Conservation (phyloP, 2,888 invertebrate genomes). For the Eupeodes luniger region DNA sequence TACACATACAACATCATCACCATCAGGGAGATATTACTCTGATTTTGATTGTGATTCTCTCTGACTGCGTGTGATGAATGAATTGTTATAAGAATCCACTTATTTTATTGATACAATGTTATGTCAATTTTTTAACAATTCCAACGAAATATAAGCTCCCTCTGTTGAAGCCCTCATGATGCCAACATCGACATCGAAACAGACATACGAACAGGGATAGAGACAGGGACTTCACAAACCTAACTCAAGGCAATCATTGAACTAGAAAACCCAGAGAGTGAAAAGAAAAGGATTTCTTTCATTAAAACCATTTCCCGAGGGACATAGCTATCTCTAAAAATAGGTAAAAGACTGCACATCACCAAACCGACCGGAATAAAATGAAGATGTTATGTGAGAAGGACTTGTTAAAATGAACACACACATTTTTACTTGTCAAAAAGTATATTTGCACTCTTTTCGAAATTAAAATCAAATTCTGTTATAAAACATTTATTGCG, state of each 20-base stretch:
- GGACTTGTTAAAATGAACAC: slow-evolving; percentile 26
- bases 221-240: background rate
- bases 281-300: slow-evolving; percentile 57
- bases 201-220: too few relatives aligned
- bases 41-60: background rate
- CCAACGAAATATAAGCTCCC: background rate
- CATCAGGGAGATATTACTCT: slow-evolving; percentile 8
- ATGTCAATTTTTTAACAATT: slow-evolving; percentile 51
- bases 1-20: background rate
- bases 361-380: background rate
- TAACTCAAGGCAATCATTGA: slow-evolving; percentile 40
- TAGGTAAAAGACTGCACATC: slow-evolving; percentile 1
- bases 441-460: slow-evolving; percentile 66
- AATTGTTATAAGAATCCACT: slow-evolving; percentile 51
- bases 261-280: slow-evolving; percentile 19
- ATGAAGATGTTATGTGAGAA: slow-evolving; percentile 1
- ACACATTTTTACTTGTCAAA: slow-evolving; percentile 17
- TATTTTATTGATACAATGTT: slow-evolving; percentile 67
- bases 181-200: too few relatives aligned
- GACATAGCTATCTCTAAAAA: background rate
- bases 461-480: slow-evolving; percentile 70
- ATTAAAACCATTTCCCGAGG: slow-evolving; percentile 53
- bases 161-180: background rate
- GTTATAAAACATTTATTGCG: slow-evolving; percentile 54
- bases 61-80: slow-evolving; percentile 60